Conservation (phyloP, 2,888 invertebrate species). For the Hydroisotoma schaefferi region DNA sequence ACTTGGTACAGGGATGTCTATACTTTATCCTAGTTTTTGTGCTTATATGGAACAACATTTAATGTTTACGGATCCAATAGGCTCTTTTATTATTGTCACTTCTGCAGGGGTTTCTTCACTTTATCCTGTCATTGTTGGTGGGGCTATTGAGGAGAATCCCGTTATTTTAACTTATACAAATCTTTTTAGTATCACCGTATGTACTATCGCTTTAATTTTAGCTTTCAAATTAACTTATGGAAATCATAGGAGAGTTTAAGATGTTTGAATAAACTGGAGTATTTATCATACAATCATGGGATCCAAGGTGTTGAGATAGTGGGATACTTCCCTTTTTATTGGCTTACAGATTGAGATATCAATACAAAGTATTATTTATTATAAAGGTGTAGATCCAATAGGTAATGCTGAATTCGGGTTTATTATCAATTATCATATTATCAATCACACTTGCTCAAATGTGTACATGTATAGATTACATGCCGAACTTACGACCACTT, state of each 20-base stretch:
- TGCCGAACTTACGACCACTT: no score
- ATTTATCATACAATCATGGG: no score
- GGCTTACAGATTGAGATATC: no score
- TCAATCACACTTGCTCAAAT: no score
- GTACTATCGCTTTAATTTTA: not conserved
- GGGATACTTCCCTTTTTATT: no score
- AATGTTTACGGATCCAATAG: slow-evolving; percentile 26
- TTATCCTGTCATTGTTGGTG: slow-evolving; percentile 35
- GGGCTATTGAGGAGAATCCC: slow-evolving; percentile 22
- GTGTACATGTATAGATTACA: no score
- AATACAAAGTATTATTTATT: no score
- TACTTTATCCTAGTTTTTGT: slow-evolving; percentile 19
- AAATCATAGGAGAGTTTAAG: not conserved
- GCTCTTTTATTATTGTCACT: slow-evolving; percentile 20
- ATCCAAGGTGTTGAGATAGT: no score
- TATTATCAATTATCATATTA: no score
- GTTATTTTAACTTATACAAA: slow-evolving; percentile 15
- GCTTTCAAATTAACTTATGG: not conserved
- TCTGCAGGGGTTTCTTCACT: slow-evolving; percentile 19
- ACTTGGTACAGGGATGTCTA: slow-evolving; percentile 34
- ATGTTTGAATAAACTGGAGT: no score
- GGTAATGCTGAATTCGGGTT: no score
- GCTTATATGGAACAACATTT: slow-evolving; percentile 32
- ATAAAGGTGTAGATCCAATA: no score
- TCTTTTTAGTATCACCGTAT: slow-evolving; percentile 18